Evolutionary conservation across 2,888 invertebrate species (phyloP), one percentile per base, ranked within the genome.

Genomic region (Lypha dubia): DNA sequence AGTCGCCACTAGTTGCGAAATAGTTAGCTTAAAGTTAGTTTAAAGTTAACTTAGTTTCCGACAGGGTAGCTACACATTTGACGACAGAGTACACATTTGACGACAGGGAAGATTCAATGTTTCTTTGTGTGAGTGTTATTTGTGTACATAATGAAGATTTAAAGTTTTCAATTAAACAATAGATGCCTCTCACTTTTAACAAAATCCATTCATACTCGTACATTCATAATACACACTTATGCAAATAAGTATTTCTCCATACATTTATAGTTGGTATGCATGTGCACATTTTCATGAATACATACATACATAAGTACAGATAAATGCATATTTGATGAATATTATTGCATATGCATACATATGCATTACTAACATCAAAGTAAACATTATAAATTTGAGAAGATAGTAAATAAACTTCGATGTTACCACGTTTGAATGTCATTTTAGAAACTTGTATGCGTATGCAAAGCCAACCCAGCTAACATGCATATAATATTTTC

Each of bases 371-470:
- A 80, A 84, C 81, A 81, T 77, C 84, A 84, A 77, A 81, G 77
- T 49, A 84, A 84, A 84, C 84, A 84, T 77, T 73, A 80, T 84
- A 81, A 81, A 84, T 84, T 84, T 81, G 58, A 84, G 84, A 84
- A 84, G 81, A 81, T 74, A 68, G 84, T 77, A 84, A 84, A 84
- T 77, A 84, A 77, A 81, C 84, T 81, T 74, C 51, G 70, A 62
- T 63, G 56, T 22, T 70, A 77, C n/a, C 41, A 60, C 49, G 62
- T 65, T 68, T 49, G 56, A 38, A 51, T 71, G 24, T 44, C n/a
- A 62, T 60, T 51, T 6, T 24, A 22, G 20, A 38, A 60, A 56
- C 60, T 4, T 51, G 38, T 56, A 46, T 41, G 8, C n/a, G 62
- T 32, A 17, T 38, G 7, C 11, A 5, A 3, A 24, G 22, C 24